Evolutionary conservation across 2,797 vertebrate species (phyloP).

Genomic region (Scolopax bukidnonensis): DNA sequence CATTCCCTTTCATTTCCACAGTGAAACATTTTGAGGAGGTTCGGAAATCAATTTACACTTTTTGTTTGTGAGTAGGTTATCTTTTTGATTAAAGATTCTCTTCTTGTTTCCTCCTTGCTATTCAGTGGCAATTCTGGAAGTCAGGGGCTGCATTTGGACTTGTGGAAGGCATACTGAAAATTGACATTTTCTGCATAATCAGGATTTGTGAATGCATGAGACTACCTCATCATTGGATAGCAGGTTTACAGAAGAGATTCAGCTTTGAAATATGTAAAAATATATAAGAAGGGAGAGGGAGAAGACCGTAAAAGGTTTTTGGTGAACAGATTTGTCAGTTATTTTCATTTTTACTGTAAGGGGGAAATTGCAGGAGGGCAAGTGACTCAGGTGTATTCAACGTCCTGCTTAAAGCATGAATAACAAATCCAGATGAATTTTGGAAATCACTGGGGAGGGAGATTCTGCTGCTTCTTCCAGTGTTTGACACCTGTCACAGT

Average conservation of each 20-base stretch:
- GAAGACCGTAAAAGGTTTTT: background rate
- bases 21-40: conserved; percentile 1
- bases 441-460: background rate
- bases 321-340: background rate
- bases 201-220: background rate
- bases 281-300: background rate
- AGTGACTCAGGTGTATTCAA: background rate
- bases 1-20: background rate
- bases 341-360: background rate
- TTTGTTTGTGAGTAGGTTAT: conserved; percentile 15
- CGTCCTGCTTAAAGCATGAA: background rate
- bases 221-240: background rate
- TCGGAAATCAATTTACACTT: conserved; percentile 45
- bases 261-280: background rate
- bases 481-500: background rate
- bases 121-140: background rate
- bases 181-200: background rate
- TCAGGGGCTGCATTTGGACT: background rate
- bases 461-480: background rate
- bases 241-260: background rate
- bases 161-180: background rate
- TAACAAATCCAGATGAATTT: background rate
- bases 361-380: background rate
- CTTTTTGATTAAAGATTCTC: conserved; percentile 9
- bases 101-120: background rate